Conservation (phyloP, 1,140 invertebrate species). For the Megalopta genalis region DNA sequence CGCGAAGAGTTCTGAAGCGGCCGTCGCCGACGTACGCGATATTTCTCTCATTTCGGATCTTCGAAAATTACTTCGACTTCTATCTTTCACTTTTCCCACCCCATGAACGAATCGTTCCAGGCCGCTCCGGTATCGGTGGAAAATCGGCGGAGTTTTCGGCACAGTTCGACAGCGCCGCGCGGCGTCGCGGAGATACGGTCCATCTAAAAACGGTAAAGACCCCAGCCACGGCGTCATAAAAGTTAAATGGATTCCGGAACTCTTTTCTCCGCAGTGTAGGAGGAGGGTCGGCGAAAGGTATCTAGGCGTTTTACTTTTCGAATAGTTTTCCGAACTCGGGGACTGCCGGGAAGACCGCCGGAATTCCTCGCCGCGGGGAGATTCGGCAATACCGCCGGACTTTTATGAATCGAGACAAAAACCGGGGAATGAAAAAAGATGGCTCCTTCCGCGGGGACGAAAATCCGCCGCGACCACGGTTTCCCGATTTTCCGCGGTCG, state of each 20-base stretch:
- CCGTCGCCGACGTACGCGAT: slow-evolving; percentile 11
- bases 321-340: slow-evolving; percentile 45
- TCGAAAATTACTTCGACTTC: slow-evolving; percentile 3
- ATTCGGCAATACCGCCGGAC: slow-evolving; percentile 23
- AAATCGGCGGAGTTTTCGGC: slow-evolving; percentile 47
- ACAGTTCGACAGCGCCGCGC: slow-evolving; percentile 17
- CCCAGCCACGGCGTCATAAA: slow-evolving; percentile 50
- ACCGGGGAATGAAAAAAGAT: slow-evolving; percentile 8
- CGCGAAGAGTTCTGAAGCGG: too few species aligned
- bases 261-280: not conserved
- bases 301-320: slow-evolving; percentile 43
- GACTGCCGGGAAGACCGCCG: not conserved
- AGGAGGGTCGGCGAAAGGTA: slow-evolving; percentile 9
- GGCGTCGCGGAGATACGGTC: slow-evolving; percentile 22
- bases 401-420: not conserved
- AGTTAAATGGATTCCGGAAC: slow-evolving; percentile 59
- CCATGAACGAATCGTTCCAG: too few species aligned
- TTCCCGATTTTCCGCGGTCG: too few species aligned
- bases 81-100: too few species aligned
- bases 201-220: slow-evolving; percentile 54
- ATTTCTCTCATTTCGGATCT: slow-evolving; percentile 22
- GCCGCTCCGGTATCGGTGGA: not conserved
- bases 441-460: too few species aligned
- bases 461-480: too few species aligned
- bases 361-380: slow-evolving; percentile 24